Base-by-base conservation (phyloP, 2,888 invertebrate genomes). In the Polymixis lichenea region DNA sequence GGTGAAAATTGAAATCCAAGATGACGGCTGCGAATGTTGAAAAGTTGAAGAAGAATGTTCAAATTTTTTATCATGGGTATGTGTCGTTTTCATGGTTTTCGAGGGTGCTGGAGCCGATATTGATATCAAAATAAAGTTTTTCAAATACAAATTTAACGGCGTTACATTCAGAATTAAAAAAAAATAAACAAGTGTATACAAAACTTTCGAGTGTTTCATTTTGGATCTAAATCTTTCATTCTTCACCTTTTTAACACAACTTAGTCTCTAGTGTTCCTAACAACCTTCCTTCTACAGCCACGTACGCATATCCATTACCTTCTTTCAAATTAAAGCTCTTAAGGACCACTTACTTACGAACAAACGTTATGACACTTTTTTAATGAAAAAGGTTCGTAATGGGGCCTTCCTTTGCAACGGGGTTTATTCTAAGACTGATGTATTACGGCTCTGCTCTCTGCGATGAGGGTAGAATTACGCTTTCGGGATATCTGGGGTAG, bases 391-490 rank as follows among this genome's bases (percentile, higher is more conserved):
- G 55, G n/a, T 32, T 58, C 38, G 46, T 83, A 85, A 83, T 74
- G 71, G 73, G 38, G 38, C 53, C 60, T 25, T 66, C 72, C 67
- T 62, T 72, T 76, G 65, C 73, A 75, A 78, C 82, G 69, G 68
- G 75, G 74, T 74, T 87, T 68, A 75, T 75, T 58, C 67, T 65
- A 77, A 86, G 78, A 67, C 86, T 88, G 78, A 88, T 88, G 77
- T 84, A 84, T 87, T 74, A 72, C n/a, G 55, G 56, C 72, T 73
- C 28, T 67, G 56, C 65, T 60, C 51, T 49, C 9, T 28, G 49
- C n/a, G 53, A 68, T 32, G 55, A 62, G 49, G 46, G 22, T 76
- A 70, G 49, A n/a, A n/a, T 72, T 64, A 53, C 66, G 70, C 64
- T 72, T 74, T 60, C 0, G 6, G 25, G 43, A 72, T 53, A 28